These are phyloP conservation scores for Podarcis muralis DNA, from an alignment of 2,113 vertebrate genomes.

Conservation along the genomic window DNA sequence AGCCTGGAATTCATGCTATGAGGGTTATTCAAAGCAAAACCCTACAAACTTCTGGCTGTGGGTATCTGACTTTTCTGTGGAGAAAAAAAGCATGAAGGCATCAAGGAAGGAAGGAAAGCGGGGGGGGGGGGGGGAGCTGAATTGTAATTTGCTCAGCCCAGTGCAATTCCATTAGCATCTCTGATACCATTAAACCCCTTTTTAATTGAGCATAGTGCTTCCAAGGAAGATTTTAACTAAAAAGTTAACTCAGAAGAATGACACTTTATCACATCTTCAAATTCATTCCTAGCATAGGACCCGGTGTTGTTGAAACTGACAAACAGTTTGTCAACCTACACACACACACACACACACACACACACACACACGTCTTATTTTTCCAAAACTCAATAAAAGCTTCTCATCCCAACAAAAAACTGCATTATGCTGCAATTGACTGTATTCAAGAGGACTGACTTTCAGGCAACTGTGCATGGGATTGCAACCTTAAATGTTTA, in stretches of 20 bases:
- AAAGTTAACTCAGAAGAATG: background rate
- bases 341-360: background rate
- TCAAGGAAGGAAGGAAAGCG: background rate
- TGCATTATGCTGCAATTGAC: background rate
- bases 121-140: background rate
- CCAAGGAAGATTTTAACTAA: background rate
- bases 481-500: background rate
- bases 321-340: too few relatives aligned
- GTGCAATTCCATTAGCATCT: background rate
- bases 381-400: background rate
- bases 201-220: background rate
- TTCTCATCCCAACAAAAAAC: background rate
- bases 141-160: background rate
- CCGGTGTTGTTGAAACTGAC: too few relatives aligned
- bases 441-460: background rate
- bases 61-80: too few relatives aligned
- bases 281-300: too few relatives aligned
- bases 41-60: background rate
- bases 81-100: background rate
- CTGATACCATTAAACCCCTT: background rate
- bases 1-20: background rate
- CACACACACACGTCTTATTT: background rate
- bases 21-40: background rate
- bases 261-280: too few relatives aligned
- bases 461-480: background rate